Evolutionary conservation across 2,797 vertebrate genomes (phyloP), one percentile per base, ranked within the genome.

Genomic region (Antennarius maculatus): DNA sequence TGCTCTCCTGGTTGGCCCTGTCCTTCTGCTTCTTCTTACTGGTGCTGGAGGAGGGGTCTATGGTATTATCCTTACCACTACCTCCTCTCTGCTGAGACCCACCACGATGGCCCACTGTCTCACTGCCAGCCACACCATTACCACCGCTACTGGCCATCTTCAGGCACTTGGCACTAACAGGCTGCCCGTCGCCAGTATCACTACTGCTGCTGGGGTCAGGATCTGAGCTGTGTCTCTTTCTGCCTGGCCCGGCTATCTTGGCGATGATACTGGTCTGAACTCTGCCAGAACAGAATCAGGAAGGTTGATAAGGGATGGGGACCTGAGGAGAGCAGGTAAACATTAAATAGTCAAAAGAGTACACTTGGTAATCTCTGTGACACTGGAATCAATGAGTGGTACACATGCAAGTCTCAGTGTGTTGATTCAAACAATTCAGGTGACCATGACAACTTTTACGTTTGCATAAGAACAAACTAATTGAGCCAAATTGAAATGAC

Each of bases 231-330:
- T 94, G 96, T 88, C 96, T 96, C 92, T 98, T 99, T 92, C 96
- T 98, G 94, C 96, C 94, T 85, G 97, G 95, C 93, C 97, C 97
- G 88, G 97, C 97, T 98, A 99, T 99, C 94, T 99, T 99, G 97
- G 97, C 97, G 96, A 95, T 90, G 95, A 95, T 96, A 89, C 90
- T 92, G 91, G 93, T 88, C 89, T 92, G 95, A 95, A 93, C 85
- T 91, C 93, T 95, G 92, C 89, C 93, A 93, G 85, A 93, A 96
- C 94, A 90, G 94, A 98, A 97, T 95, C 89, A 88, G 91, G 89
- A 88, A 91, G 82, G 90, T 92, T 93, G 79, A 65, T 9, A 64
- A 61, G 85, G 85, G 61, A 13, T 15, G 54, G 74, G 79, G 73
- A 77, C 56, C 76, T 83, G 63, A 17, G 31, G 29, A 43, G n/a